phyloP scores from a whole-genome alignment of 2,888 invertebrate species.

The Sinodicranocentrus sp. region DNA sequence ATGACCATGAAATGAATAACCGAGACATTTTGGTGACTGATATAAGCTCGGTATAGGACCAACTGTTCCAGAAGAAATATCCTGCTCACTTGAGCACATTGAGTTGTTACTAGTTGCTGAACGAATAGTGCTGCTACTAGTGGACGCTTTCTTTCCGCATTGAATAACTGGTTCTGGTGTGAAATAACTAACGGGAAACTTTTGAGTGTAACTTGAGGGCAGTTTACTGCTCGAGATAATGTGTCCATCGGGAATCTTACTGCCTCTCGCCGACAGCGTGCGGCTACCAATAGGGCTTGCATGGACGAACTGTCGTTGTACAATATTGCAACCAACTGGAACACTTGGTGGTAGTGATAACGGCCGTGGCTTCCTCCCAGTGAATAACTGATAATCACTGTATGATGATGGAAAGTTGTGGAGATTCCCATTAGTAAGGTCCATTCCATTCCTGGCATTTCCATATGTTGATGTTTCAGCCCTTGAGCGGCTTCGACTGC shows the following conservation, averaged over 20 bases:
- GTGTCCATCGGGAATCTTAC: conserved; percentile 71
- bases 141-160: conserved; percentile 19
- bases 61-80: conserved; percentile 42
- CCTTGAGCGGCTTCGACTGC: conserved; percentile 48
- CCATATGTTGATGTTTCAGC: conserved; percentile 39
- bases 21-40: conserved; percentile 71
- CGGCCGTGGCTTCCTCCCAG: conserved; percentile 73
- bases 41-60: conserved; percentile 67
- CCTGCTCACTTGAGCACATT: conserved; percentile 58
- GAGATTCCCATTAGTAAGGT: conserved; percentile 64
- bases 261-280: conserved; percentile 36
- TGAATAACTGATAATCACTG: conserved; percentile 74
- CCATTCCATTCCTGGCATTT: conserved; percentile 49
- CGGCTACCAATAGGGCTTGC: conserved; percentile 44
- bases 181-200: conserved; percentile 74
- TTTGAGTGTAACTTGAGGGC: conserved; percentile 74
- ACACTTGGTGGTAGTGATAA: conserved; percentile 72
- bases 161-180: conserved; percentile 69
- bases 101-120: conserved; percentile 32
- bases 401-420: conserved; percentile 69
- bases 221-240: conserved; percentile 65
- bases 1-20: conserved; percentile 73
- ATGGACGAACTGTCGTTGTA: conserved; percentile 42
- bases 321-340: conserved; percentile 17
- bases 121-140: conserved; percentile 7